A percentile compares a stretch with the other conserved stretches of the same genome.
Conservation (phyloP, 2,113 vertebrate species). For the Ibidorhyncha struthersii region DNA sequence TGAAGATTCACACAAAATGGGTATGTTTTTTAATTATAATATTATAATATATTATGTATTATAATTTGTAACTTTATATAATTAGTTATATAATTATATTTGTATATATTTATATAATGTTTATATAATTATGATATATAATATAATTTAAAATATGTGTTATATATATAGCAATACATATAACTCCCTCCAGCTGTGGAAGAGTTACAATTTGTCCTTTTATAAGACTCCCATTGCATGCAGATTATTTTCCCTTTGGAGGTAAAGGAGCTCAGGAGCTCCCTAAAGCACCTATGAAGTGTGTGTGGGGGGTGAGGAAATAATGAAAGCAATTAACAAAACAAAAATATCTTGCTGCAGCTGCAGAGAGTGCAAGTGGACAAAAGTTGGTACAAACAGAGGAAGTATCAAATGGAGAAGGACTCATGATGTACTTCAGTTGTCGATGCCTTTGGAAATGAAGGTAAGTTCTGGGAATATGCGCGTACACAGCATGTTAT, state of each 20-base stretch:
- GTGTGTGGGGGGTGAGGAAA: neutral
- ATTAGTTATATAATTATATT: no score
- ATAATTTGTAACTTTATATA: no score
- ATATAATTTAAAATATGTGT: no score
- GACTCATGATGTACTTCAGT: neutral
- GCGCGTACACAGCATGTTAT: fast-evolving
- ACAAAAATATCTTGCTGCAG: neutral
- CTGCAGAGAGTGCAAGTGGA: neutral
- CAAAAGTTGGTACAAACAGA: neutral
- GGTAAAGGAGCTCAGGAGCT: neutral
- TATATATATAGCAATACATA: no score
- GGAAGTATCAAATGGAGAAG: neutral
- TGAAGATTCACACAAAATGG: neutral
- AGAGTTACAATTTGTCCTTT: neutral
- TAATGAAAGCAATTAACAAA: neutral
- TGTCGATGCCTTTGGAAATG: neutral
- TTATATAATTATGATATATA: no score
- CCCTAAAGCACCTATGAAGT: neutral
- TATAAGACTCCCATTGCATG: neutral
- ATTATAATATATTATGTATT: no score
- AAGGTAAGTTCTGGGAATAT: neutral
- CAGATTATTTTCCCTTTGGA: neutral
- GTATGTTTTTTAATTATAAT: no score
- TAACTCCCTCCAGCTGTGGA: neutral
- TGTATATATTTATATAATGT: no score